A percentile compares a stretch with the other conserved stretches of the same genome.
Evolutionary conservation across 2,113 vertebrate species (phyloP).

Genomic region (Athene noctua): DNA sequence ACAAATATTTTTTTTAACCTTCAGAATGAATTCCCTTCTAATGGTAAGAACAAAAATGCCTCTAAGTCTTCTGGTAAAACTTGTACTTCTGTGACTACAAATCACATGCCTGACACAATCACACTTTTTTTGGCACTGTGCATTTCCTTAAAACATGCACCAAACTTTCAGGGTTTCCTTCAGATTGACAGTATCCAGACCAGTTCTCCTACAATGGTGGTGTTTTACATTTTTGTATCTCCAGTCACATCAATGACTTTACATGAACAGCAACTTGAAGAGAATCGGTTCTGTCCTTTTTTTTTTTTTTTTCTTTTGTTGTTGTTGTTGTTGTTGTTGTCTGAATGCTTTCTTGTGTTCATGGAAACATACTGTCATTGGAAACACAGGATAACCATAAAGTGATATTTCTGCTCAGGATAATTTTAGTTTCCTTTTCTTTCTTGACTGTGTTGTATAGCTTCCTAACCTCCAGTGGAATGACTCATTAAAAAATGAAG

Average conservation of each 20-base stretch:
- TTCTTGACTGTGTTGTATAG: neutral
- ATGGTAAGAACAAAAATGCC: neutral
- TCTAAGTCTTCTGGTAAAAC: neutral
- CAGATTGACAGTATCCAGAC: neutral
- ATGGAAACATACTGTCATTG: neutral
- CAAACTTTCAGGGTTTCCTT: neutral
- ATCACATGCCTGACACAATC: neutral
- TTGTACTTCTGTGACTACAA: neutral
- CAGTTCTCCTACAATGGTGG: neutral
- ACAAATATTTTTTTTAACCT: neutral
- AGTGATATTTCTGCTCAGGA: neutral
- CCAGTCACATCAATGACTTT: neutral
- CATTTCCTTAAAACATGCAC: neutral
- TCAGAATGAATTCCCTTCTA: neutral
- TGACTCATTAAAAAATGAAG: neutral
- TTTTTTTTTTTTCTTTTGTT: neutral
- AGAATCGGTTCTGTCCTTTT: neutral
- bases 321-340: no score
- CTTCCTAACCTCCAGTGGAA: neutral
- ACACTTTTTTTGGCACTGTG: neutral
- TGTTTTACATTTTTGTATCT: neutral
- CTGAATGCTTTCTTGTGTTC: neutral
- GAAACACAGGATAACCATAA: neutral
- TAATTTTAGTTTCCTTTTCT: neutral
- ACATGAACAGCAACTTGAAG: neutral